A percentile compares a stretch with the other conserved stretches of the same genome.
Conservation (phyloP, 2,113 vertebrate genomes). For the Hippocampus barbouri region DNA sequence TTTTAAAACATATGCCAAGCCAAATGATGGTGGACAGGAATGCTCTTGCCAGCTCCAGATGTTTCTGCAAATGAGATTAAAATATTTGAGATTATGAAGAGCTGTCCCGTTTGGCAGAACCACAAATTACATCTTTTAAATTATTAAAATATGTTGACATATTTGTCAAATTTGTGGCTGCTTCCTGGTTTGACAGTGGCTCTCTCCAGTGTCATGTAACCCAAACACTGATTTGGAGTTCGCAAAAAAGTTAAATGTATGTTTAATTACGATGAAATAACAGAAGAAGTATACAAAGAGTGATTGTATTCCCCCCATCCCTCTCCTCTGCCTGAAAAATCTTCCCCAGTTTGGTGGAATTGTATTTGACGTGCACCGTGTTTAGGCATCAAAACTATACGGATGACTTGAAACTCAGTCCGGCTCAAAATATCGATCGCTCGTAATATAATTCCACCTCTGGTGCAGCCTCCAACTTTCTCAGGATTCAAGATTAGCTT, state of each 20-base stretch:
- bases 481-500: slow-evolving; percentile 37
- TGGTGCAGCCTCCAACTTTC: slow-evolving; percentile 26
- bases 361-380: neutral
- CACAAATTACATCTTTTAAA: too few species aligned
- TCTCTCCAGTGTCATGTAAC: too few species aligned
- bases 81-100: too few species aligned
- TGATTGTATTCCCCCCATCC: neutral
- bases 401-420: slow-evolving; percentile 15
- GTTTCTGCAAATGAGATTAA: too few species aligned
- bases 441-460: slow-evolving; percentile 25
- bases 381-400: slow-evolving; percentile 12
- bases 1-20: too few species aligned
- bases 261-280: neutral
- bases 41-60: too few species aligned
- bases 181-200: too few species aligned
- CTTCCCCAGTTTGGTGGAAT: neutral
- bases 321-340: neutral
- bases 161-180: too few species aligned
- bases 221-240: neutral
- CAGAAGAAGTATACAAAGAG: neutral
- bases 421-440: slow-evolving; percentile 32
- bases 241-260: neutral
- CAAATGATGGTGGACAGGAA: too few species aligned
- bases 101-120: too few species aligned
- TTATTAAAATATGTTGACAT: too few species aligned